Base-by-base conservation (phyloP, 2,888 invertebrate genomes). In the Zaprionus lineosus region DNA sequence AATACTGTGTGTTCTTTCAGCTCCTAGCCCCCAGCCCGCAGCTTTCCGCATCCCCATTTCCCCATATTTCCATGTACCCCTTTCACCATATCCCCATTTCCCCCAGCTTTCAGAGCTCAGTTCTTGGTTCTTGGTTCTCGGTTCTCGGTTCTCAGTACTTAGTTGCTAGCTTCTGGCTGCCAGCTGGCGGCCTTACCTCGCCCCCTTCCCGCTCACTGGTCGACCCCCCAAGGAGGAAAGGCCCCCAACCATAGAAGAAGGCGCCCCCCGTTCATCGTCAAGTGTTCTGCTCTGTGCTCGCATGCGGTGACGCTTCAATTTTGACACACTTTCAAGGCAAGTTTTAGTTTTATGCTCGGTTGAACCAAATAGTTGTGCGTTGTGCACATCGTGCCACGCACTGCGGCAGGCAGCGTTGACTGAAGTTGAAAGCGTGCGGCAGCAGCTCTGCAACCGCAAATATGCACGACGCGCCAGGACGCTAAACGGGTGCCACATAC, bases 321-420 rank as follows among this genome's bases (percentile, higher is more conserved):
- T 82, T 81, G 77, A 78, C 82, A 82, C 78, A 77, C 66, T 82
- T 81, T 75, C 61, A 61, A 64, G 78, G 73, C 78, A 66, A 82
- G 73, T 73, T 75, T 78, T 73, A 75, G 82, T 78, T 77, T 72
- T 72, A 77, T 77, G 74, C 74, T 81, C 82, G 74, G 72, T 72
- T 77, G 72, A 74, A 53, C 57, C 75, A 72, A 76, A 78, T 74
- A 82, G 74, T 74, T 69, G 58, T 56, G 66, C 64, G 46, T 41
- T 24, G 34, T 36, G 48, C 63, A 52, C 50, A 61, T 43, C 60
- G 26, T 56, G 57, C 61, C 69, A 51, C 69, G 65, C 52, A 50
- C 55, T 53, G 70, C 29, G 48, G 67, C 62, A 62, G 26, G 36
- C 57, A 48, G 26, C 47, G 56, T 44, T 44, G 19, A 55, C 24